phyloP scores from a whole-genome alignment of 2,888 invertebrate genomes.

The Phaedon cochleariae region DNA sequence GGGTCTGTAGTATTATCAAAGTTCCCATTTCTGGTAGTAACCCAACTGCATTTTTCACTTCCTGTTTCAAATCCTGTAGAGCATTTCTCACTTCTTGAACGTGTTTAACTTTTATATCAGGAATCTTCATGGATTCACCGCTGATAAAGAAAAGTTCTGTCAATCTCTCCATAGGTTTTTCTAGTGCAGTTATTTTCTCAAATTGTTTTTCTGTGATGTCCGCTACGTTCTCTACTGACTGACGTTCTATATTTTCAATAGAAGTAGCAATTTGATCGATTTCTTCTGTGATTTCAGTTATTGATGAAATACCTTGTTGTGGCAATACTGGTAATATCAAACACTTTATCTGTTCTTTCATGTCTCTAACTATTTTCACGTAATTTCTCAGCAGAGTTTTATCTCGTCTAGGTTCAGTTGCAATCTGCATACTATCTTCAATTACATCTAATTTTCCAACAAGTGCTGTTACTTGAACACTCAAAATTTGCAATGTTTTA shows the following conservation, averaged over 20 bases:
- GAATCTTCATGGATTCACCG: conserved; percentile 27
- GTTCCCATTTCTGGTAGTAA: conserved; percentile 26
- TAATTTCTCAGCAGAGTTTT: conserved; percentile 16
- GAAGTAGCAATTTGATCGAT: conserved; percentile 13
- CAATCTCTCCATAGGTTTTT: conserved; percentile 43
- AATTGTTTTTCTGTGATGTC: conserved; percentile 18
- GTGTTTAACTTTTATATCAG: conserved; percentile 34
- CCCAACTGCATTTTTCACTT: conserved; percentile 22
- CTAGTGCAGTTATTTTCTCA: conserved; percentile 20
- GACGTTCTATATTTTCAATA: conserved; percentile 14
- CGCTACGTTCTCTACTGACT: conserved; percentile 6
- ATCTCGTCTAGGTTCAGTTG: conserved; percentile 20
- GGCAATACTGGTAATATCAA: conserved; percentile 27
- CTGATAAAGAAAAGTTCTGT: conserved; percentile 35
- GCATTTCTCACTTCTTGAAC: conserved; percentile 36
- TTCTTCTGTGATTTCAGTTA: conserved; percentile 29
- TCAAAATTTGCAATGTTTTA: conserved; percentile 16
- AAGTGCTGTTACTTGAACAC: conserved; percentile 30
- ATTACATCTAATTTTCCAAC: conserved; percentile 8
- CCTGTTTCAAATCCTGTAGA: conserved; percentile 31
- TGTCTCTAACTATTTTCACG: conserved; percentile 17
- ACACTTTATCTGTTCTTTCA: conserved; percentile 28
- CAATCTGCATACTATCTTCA: conserved; percentile 20
- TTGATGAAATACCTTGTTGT: conserved; percentile 35
- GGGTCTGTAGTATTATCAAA: conserved; percentile 20